Conservation (phyloP, 2,113 vertebrate genomes). For the Spea multiplicata region DNA sequence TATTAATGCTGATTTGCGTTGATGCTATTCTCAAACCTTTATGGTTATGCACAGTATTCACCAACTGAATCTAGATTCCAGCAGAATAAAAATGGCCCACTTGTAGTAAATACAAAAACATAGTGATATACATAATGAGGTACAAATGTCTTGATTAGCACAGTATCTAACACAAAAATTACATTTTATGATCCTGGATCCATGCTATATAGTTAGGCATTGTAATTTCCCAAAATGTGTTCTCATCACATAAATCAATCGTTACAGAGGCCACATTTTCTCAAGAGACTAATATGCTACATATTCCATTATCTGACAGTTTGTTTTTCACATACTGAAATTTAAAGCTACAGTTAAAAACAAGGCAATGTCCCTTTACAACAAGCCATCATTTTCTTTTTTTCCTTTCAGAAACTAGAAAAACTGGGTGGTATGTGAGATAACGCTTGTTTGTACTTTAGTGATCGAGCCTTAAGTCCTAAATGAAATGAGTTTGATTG, state of each 20-base stretch:
- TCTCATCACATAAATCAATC: constrained; percentile 33
- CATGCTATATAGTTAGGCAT: neutral
- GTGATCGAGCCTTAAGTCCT: constrained; percentile 50
- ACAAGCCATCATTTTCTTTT: constrained; percentile 11
- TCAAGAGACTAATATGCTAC: constrained; percentile 28
- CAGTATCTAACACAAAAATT: neutral
- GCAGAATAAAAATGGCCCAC: no score
- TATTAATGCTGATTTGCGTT: no score
- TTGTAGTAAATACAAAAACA: no score
- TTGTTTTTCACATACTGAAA: constrained; percentile 38
- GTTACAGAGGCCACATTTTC: constrained; percentile 24
- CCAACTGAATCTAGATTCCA: no score
- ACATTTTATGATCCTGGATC: constrained; percentile 1
- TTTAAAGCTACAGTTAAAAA: constrained; percentile 25
- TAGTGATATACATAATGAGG: no score
- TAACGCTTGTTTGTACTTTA: constrained; percentile 38
- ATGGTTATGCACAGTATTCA: no score
- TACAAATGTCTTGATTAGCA: no score
- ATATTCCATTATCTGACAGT: constrained; percentile 29
- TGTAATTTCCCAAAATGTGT: neutral
- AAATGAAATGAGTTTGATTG: constrained; percentile 55
- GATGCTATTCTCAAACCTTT: no score
- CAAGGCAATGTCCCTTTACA: constrained; percentile 30
- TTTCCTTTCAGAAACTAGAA: constrained; percentile 22
- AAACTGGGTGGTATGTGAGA: constrained; percentile 49